Conservation (phyloP, 2,888 invertebrate species). For the Marasmarcha lunaedactyla region DNA sequence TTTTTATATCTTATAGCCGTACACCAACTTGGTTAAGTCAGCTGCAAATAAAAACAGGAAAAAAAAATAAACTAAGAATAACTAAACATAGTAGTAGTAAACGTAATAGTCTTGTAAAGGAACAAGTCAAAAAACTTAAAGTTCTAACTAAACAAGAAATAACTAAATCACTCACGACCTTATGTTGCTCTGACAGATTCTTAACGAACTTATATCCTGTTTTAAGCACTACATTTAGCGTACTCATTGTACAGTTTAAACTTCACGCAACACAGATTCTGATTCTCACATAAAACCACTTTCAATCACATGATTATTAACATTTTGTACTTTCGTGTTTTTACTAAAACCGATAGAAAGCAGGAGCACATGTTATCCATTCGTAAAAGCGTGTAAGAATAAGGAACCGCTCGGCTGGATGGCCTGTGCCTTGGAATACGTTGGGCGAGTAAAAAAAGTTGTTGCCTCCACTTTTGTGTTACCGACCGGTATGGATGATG, state of each 20-base stretch:
- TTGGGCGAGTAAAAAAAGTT: slow-evolving; percentile 58
- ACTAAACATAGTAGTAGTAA: too few species aligned
- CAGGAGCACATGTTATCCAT: slow-evolving; percentile 39
- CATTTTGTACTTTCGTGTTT: too few species aligned
- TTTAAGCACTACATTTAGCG: slow-evolving; percentile 50
- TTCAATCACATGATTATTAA: too few species aligned
- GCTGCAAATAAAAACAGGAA: too few species aligned
- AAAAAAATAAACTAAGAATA: too few species aligned
- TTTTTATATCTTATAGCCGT: too few species aligned
- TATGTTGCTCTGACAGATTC: slow-evolving; percentile 51
- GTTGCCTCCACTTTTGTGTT: slow-evolving; percentile 44
- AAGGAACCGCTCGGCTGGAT: slow-evolving; percentile 52
- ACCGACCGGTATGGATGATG: slow-evolving; percentile 27
- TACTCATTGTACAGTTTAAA: slow-evolving; percentile 52
- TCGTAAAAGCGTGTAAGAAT: slow-evolving; percentile 42
- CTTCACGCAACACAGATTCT: neutral
- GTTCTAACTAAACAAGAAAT: too few species aligned
- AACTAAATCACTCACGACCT: slow-evolving; percentile 39
- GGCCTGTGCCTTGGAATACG: slow-evolving; percentile 55
- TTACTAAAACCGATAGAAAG: slow-evolving; percentile 5
- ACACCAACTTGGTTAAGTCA: too few species aligned
- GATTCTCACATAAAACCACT: neutral
- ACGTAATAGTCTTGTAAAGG: too few species aligned
- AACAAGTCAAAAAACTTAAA: too few species aligned
- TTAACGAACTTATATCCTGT: slow-evolving; percentile 60